Percentiles rank a stretch among this genome's conserved stretches.
Conservation (phyloP, 2,888 invertebrate genomes). For the Xanthorhoe designata region DNA sequence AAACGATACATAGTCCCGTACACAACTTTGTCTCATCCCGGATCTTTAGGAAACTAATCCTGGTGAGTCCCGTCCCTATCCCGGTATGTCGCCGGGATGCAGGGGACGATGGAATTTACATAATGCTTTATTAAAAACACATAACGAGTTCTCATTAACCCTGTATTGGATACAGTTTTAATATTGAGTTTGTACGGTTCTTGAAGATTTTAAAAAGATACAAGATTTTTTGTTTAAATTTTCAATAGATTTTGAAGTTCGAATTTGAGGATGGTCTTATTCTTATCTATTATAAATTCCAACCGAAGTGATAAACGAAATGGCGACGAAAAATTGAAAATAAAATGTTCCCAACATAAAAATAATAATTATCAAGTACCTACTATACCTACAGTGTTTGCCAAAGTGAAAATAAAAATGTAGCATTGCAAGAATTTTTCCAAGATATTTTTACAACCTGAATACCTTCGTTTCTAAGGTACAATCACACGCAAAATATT, state of each 20-base stretch:
- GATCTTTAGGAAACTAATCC: constrained; percentile 11
- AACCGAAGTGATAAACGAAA: background rate
- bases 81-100: constrained; percentile 36
- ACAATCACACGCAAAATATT: constrained; percentile 33
- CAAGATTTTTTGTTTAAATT: background rate
- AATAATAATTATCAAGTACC: background rate
- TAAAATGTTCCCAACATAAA: background rate
- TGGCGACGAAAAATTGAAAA: background rate
- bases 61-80: constrained; percentile 25
- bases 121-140: constrained; percentile 60
- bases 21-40: background rate
- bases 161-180: constrained; percentile 31
- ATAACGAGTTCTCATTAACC: constrained; percentile 52
- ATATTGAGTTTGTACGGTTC: constrained; percentile 14
- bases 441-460: constrained; percentile 13
- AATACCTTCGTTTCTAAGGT: constrained; percentile 23
- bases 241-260: background rate
- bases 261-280: background rate
- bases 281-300: background rate
- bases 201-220: constrained; percentile 4
- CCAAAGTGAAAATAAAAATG: background rate
- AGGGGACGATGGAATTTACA: constrained; percentile 51
- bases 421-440: constrained; percentile 9
- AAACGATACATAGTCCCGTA: background rate
- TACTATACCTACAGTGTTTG: background rate